phyloP scores from a whole-genome alignment of 2,888 invertebrate species.

The Ellobium chinense region DNA sequence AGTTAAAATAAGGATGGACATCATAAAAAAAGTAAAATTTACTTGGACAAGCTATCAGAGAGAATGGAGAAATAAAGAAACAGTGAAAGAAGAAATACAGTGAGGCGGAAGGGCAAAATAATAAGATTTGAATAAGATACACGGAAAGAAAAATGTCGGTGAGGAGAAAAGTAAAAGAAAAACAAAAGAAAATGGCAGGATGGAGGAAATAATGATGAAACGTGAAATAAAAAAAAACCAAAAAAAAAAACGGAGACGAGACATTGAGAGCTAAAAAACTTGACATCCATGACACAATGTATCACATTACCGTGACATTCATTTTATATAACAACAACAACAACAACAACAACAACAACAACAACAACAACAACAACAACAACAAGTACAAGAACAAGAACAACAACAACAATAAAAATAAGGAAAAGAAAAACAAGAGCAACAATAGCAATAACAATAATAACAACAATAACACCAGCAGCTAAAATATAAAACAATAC shows the following conservation, averaged over 20 bases:
- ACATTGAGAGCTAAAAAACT: background rate
- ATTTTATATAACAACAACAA: background rate
- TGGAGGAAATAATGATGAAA: no score
- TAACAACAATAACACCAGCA: no score
- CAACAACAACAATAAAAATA: background rate
- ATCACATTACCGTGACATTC: background rate
- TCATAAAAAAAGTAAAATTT: background rate
- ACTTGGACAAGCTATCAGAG: no score
- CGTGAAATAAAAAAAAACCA: no score
- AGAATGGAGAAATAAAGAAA: background rate
- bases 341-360: background rate
- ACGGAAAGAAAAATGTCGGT: no score
- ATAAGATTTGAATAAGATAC: no score
- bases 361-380: background rate
- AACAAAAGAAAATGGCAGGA: background rate
- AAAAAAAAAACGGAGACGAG: background rate
- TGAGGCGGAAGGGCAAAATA: background rate
- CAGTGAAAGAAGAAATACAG: background rate
- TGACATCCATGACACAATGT: background rate
- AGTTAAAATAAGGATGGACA: background rate
- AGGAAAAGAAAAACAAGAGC: background rate
- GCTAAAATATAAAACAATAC: no score
- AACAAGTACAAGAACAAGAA: no score
- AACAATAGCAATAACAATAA: no score
- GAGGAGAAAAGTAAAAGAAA: background rate